phyloP scores from a whole-genome alignment of 2,888 invertebrate species.

The Caenorhabditis afra region DNA sequence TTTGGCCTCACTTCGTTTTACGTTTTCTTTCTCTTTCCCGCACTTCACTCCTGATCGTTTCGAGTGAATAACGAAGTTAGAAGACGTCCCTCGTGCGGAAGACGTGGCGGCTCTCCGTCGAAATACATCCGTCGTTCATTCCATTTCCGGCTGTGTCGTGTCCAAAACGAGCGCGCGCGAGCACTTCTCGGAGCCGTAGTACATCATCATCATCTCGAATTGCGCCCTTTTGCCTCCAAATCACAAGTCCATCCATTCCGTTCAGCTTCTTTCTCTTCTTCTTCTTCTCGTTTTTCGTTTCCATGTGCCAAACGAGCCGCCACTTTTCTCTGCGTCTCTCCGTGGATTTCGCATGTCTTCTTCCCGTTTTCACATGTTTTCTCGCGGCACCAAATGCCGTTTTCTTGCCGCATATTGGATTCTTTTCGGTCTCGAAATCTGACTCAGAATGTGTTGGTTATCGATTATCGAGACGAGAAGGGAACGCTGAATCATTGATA shows the following conservation, averaged over 20 bases:
- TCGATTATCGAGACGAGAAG: slow-evolving; percentile 22
- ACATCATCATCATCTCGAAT: slow-evolving; percentile 48
- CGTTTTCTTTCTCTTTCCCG: slow-evolving; percentile 7
- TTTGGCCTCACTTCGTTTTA: not conserved
- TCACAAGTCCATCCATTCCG: slow-evolving; percentile 16
- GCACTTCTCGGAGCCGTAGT: slow-evolving; percentile 25
- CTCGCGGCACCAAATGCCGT: not conserved
- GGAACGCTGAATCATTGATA: slow-evolving; percentile 32
- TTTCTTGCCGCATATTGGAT: slow-evolving; percentile 1
- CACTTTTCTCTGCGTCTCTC: slow-evolving; percentile 2
- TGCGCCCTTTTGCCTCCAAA: not conserved
- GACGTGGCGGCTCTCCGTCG: too few species aligned
- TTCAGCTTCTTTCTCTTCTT: slow-evolving; percentile 32
- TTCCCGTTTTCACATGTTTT: slow-evolving; percentile 15
- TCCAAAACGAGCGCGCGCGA: slow-evolving; percentile 18
- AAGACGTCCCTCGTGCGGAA: too few species aligned
- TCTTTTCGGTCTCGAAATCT: slow-evolving; percentile 8
- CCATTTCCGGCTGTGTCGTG: slow-evolving; percentile 34
- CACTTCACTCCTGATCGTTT: not conserved
- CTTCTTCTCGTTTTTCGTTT: slow-evolving; percentile 15
- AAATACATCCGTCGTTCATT: too few species aligned
- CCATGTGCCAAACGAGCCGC: slow-evolving; percentile 35
- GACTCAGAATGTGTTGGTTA: slow-evolving; percentile 11
- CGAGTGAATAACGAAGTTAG: too few species aligned
- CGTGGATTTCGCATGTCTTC: slow-evolving; percentile 4